Percentiles rank a stretch among this genome's conserved stretches.
phyloP scores from a whole-genome alignment of 2,113 vertebrate species.

The Rhynchomys soricoides region DNA sequence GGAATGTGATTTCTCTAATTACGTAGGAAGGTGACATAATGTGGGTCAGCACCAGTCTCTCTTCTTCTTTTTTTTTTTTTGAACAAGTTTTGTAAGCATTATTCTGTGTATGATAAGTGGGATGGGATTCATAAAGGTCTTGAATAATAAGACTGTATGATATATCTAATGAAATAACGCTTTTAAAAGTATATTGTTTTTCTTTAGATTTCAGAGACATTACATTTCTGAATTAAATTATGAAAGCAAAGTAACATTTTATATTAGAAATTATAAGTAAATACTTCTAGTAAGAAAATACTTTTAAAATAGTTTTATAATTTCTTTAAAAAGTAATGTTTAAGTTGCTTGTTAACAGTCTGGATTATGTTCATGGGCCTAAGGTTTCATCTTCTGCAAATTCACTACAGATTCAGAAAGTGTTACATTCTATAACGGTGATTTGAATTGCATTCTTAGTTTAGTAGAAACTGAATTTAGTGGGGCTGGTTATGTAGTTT shows the following conservation, averaged over 20 bases:
- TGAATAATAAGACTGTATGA: constrained; percentile 4
- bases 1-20: background rate
- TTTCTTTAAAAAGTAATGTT: background rate
- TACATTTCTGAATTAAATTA: constrained; percentile 45
- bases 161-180: constrained; percentile 29
- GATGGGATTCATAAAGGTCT: background rate
- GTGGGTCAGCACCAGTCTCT: background rate
- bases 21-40: background rate
- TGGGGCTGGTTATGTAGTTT: background rate
- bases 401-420: background rate
- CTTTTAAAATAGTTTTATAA: background rate
- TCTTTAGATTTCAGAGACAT: constrained; percentile 36
- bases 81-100: background rate
- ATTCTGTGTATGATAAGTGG: constrained; percentile 25
- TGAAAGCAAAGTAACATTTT: constrained; percentile 53
- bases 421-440: constrained; percentile 21
- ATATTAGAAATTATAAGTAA: constrained; percentile 15
- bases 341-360: constrained; percentile 16
- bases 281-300: background rate
- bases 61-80: background rate
- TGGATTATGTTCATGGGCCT: background rate
- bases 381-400: constrained; percentile 23
- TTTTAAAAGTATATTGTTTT: background rate
- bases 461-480: constrained; percentile 24
- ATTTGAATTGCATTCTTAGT: constrained; percentile 48